A percentile compares a stretch with the other conserved stretches of the same genome.
These are phyloP conservation scores for Callionymus lyra DNA, from an alignment of 2,113 vertebrate species.

Conservation along the genomic window DNA sequence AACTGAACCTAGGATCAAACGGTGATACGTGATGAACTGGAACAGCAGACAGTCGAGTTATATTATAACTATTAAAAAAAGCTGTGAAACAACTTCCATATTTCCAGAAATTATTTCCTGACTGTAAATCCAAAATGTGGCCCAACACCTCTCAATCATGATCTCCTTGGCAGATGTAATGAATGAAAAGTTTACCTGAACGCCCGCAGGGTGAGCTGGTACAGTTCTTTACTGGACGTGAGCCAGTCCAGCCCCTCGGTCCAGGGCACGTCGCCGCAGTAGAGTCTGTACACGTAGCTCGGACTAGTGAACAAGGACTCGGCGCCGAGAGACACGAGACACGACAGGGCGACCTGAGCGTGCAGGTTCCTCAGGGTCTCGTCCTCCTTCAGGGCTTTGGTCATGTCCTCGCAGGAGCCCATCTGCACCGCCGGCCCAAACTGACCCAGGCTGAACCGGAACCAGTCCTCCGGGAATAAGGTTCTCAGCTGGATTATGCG, in stretches of 20 bases:
- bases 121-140: too few relatives aligned
- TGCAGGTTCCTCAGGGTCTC: constrained; percentile 76
- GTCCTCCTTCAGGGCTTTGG: constrained; percentile 78
- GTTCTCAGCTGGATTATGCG: constrained; percentile 74
- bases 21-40: too few relatives aligned
- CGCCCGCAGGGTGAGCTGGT: constrained; percentile 82
- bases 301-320: constrained; percentile 76
- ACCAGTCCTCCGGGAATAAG: constrained; percentile 90
- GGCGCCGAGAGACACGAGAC: constrained; percentile 79
- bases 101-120: too few relatives aligned
- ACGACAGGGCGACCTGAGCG: constrained; percentile 76
- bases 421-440: constrained; percentile 72
- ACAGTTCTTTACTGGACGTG: constrained; percentile 79
- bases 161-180: too few relatives aligned
- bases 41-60: too few relatives aligned
- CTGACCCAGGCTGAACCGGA: constrained; percentile 76
- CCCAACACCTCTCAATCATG: too few relatives aligned
- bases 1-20: constrained; percentile 73
- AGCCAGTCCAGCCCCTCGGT: constrained; percentile 87
- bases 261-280: constrained; percentile 84
- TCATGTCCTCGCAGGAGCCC: constrained; percentile 68
- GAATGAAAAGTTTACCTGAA: constrained; percentile 82
- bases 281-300: constrained; percentile 80
- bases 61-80: too few relatives aligned
- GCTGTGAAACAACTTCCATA: too few relatives aligned